phyloP scores from a whole-genome alignment of 2,888 invertebrate genomes.

The Leucoma salicis region DNA sequence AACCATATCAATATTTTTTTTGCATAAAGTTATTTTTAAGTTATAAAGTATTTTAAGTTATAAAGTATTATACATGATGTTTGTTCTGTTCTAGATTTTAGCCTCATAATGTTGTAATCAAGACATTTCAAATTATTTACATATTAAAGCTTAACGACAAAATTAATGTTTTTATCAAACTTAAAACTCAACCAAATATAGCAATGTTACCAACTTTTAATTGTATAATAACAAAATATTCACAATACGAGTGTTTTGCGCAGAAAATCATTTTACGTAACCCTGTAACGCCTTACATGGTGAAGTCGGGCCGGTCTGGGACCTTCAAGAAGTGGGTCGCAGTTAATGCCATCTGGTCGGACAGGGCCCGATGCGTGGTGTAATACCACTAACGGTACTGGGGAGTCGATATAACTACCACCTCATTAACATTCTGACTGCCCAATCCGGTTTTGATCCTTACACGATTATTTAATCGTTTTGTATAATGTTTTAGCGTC shows the following conservation, averaged over 20 bases:
- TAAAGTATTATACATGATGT: no score
- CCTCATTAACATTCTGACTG: conserved; percentile 43
- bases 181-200: conserved; percentile 19
- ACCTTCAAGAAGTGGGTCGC: conserved; percentile 77
- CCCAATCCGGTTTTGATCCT: conserved; percentile 32
- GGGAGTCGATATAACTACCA: conserved; percentile 38
- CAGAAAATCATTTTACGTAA: conserved; percentile 57
- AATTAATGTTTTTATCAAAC: conserved; percentile 39
- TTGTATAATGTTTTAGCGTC: neutral
- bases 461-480: conserved; percentile 16
- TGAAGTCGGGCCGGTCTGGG: conserved; percentile 54
- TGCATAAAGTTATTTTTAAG: no score
- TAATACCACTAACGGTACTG: conserved; percentile 55
- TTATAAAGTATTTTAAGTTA: no score
- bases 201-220: conserved; percentile 28
- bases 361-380: conserved; percentile 60
- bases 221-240: conserved; percentile 25
- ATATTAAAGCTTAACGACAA: no score
- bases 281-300: conserved; percentile 68
- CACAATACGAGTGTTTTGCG: conserved; percentile 35
- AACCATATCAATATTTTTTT: no score
- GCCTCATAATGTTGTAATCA: no score
- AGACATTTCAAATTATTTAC: no score
- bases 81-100: no score
- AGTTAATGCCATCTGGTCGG: conserved; percentile 73